Evolutionary conservation across 92 coral and sea anemone species (phyloP).

Genomic region (Porites lobata): DNA sequence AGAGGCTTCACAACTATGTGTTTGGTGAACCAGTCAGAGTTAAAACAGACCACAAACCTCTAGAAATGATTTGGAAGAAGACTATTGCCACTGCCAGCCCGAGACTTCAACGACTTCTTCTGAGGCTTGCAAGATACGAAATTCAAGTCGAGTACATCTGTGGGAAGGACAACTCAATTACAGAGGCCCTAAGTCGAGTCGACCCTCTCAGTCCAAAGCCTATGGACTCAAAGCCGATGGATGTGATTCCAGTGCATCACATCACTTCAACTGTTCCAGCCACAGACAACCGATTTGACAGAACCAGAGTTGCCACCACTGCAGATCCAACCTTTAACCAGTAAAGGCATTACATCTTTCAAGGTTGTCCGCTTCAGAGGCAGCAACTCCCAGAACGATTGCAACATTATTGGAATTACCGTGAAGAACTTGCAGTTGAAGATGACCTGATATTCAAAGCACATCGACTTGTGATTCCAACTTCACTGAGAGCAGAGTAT

Average conservation of each 20-base stretch:
- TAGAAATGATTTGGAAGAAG: conserved; percentile 15
- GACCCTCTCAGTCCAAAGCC: conserved; percentile 23
- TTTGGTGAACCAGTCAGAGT: conserved; percentile 26
- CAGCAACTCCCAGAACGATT: background rate
- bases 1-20: conserved; percentile 26
- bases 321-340: conserved; percentile 13
- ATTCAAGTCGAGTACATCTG: conserved; percentile 22
- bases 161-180: conserved; percentile 31
- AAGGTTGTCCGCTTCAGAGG: conserved; percentile 30
- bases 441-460: conserved; percentile 20
- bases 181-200: conserved; percentile 21
- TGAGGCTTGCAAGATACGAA: conserved; percentile 30
- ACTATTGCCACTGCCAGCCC: conserved; percentile 25
- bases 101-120: conserved; percentile 11
- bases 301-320: conserved; percentile 23
- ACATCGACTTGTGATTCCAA: conserved; percentile 9
- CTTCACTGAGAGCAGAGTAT: conserved; percentile 9
- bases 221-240: conserved; percentile 18
- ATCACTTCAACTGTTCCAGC: conserved; percentile 14
- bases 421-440: conserved; percentile 25
- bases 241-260: conserved; percentile 9
- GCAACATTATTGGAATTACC: conserved; percentile 24
- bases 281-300: conserved; percentile 13
- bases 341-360: conserved; percentile 17
- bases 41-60: conserved; percentile 14